Percentiles rank a stretch among this genome's conserved stretches.
Conservation (phyloP, 92 coral and sea anemone species). For the Bergia sp. region DNA sequence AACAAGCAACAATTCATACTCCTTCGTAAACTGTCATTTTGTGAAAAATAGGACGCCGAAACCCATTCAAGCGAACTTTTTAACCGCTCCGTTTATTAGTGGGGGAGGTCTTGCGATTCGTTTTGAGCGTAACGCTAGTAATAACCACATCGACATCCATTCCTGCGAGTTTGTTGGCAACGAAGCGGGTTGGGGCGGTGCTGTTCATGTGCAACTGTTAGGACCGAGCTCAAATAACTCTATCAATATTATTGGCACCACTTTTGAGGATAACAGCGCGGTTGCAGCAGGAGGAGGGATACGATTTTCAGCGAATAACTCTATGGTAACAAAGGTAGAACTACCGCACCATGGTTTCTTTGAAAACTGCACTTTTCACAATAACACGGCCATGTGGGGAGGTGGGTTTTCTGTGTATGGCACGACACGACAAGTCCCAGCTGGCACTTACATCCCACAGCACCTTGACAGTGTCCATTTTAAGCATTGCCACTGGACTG, state of each 20-base stretch:
- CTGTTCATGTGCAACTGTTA: slow-evolving; percentile 55
- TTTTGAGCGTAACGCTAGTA: slow-evolving; percentile 69
- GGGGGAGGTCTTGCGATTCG: slow-evolving; percentile 83
- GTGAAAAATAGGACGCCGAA: slow-evolving; percentile 61
- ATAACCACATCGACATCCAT: slow-evolving; percentile 56
- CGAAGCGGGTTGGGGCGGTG: slow-evolving; percentile 89
- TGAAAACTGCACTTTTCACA: slow-evolving; percentile 38
- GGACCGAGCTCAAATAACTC: slow-evolving; percentile 47
- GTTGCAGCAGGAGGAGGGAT: slow-evolving; percentile 79
- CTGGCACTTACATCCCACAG: background rate
- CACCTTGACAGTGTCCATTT: slow-evolving; percentile 40
- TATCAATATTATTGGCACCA: slow-evolving; percentile 38
- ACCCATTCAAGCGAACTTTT: background rate
- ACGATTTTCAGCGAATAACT: slow-evolving; percentile 50
- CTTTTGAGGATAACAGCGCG: slow-evolving; percentile 57
- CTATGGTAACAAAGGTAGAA: background rate
- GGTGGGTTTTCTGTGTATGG: slow-evolving; percentile 73
- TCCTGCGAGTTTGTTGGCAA: slow-evolving; percentile 60
- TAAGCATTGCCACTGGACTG: slow-evolving; percentile 48
- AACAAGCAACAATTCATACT: slow-evolving; percentile 65
- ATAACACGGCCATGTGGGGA: slow-evolving; percentile 66
- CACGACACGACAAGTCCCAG: slow-evolving; percentile 49
- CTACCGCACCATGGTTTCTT: slow-evolving; percentile 36
- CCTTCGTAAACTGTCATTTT: slow-evolving; percentile 61
- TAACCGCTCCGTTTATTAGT: slow-evolving; percentile 59